Evolutionary conservation across 2,888 invertebrate genomes (phyloP), one percentile per base, ranked within the genome.

Genomic region (Chrysodeixis includens): DNA sequence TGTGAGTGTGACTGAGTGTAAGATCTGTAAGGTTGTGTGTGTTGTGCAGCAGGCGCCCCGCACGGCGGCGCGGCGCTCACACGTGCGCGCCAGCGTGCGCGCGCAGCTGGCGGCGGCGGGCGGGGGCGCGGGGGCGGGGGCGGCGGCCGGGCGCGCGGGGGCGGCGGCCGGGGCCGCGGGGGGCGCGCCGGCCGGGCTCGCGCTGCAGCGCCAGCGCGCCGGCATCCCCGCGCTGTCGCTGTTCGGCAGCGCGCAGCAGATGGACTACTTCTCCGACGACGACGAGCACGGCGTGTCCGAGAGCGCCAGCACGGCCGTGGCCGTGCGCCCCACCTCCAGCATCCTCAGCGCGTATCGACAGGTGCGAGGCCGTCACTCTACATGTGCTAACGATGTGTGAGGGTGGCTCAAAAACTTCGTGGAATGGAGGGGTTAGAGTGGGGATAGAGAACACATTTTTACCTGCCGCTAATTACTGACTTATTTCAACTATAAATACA

Each of bases 241-340:
- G 35, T 97, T 97, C 84, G 98, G 97, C 10, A 91, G 94, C 74
- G 92, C 95, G 56, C 95, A 97, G 83, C 96, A 97, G 71, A 92
- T 98, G 59, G 97, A 97, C 74, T 97, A 97, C 87, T 97, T 97
- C 88, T 93, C 95, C 0, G 96, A 96, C 56, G 96, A 96, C 30
- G 94, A 79, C 56, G 80, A 93, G 56, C 73, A 62, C 53, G 87
- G 79, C 57, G 81, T 67, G 35, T 85, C 87, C 1, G 89, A 86
- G 64, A 81, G 86, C 52, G 90, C 88, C 62, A 86, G 91, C 69
- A 86, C 92, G 46, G 92, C 95, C 16, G 87, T 94, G 53, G 93
- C 95, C 18, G 85, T 85, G 20, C 86, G 95, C 22, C 92, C 96
- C 12, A 88, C 93, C n/a, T 89, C 95, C 1, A 92, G 88, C 87